Evolutionary conservation across 1,140 invertebrate species (phyloP).

Genomic region (Pseudomyrmex pallidus): DNA sequence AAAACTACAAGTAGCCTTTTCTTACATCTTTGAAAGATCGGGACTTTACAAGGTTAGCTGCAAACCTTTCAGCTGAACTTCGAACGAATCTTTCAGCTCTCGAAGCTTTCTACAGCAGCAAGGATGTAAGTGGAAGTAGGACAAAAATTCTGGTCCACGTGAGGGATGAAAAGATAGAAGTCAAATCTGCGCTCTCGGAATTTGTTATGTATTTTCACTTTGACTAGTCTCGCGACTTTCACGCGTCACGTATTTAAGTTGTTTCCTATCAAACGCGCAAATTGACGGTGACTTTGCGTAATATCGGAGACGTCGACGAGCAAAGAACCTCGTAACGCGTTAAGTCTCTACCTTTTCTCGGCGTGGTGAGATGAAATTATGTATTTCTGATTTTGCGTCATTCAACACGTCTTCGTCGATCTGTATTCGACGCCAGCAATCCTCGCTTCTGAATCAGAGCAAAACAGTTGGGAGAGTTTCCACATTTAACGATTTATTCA

Average conservation of each 20-base stretch:
- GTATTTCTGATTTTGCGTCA: conserved; percentile 30
- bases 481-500: conserved; percentile 25
- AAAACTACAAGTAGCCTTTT: neutral
- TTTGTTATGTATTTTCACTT: conserved; percentile 8
- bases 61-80: conserved; percentile 15
- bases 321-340: neutral
- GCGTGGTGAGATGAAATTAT: conserved; percentile 16
- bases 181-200: neutral
- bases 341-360: neutral
- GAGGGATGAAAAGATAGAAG: neutral
- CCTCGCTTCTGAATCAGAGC: conserved; percentile 6
- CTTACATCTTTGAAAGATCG: neutral
- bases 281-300: conserved; percentile 14
- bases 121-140: neutral
- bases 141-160: conserved; percentile 14
- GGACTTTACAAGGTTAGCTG: neutral
- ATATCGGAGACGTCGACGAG: neutral
- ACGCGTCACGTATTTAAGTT: conserved; percentile 1
- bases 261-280: neutral
- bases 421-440: neutral
- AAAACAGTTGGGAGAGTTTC: neutral
- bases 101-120: neutral
- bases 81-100: conserved; percentile 5
- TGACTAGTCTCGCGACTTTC: conserved; percentile 30
- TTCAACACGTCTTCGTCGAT: conserved; percentile 6